Evolutionary conservation across 2,888 invertebrate species (phyloP).

Genomic region (Choristoneura rosaceana): DNA sequence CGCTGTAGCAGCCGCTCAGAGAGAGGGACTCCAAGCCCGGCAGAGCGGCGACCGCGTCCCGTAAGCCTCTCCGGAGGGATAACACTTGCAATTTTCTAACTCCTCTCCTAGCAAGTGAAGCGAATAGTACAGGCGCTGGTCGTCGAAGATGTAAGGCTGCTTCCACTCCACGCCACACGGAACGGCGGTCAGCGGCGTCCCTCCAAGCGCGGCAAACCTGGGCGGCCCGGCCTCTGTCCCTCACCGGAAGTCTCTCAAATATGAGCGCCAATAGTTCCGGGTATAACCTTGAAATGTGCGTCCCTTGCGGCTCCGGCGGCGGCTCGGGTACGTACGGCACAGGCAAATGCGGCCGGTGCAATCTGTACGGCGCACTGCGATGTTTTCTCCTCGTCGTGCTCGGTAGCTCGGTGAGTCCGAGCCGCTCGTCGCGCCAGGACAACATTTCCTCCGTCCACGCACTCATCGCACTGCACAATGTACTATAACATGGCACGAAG

Average conservation of each 20-base stretch:
- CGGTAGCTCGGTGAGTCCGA: constrained; percentile 78
- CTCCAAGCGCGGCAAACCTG: constrained; percentile 96
- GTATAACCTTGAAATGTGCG: constrained; percentile 94
- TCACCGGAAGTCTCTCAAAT: constrained; percentile 94
- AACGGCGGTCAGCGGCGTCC: constrained; percentile 96
- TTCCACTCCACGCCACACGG: constrained; percentile 97
- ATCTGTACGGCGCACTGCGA: constrained; percentile 87
- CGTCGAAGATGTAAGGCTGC: constrained; percentile 95
- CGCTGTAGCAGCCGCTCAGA: constrained; percentile 96
- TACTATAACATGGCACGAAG: constrained; percentile 76
- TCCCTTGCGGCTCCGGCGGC: constrained; percentile 84
- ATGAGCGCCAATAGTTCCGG: constrained; percentile 97
- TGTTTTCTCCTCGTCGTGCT: constrained; percentile 81
- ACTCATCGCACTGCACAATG: constrained; percentile 73
- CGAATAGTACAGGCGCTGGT: constrained; percentile 93
- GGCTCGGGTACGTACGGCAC: constrained; percentile 76
- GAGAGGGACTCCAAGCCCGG: constrained; percentile 95
- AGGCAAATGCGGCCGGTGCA: constrained; percentile 88
- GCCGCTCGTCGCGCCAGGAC: constrained; percentile 79
- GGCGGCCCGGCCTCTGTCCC: constrained; percentile 95
- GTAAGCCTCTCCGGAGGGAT: constrained; percentile 91
- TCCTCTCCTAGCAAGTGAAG: constrained; percentile 94
- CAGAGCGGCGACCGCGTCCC: constrained; percentile 94
- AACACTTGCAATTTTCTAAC: constrained; percentile 95
- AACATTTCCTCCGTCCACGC: constrained; percentile 83